phyloP scores from a whole-genome alignment of 1,140 invertebrate genomes.

The Macrocentrus cingulum region DNA sequence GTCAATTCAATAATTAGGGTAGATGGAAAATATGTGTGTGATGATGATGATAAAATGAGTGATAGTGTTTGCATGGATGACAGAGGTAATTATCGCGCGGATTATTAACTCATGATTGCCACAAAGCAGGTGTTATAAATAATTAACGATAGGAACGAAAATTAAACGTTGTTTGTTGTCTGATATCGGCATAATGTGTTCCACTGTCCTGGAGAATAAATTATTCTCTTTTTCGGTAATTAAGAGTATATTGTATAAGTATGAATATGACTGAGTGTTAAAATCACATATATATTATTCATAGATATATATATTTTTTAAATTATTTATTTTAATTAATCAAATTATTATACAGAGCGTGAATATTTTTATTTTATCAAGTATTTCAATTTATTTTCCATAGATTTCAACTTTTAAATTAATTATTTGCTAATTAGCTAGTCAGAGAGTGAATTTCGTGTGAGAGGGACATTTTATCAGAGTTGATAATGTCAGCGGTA shows the following conservation, averaged over 20 bases:
- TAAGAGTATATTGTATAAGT: constrained; percentile 2
- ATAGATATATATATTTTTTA: too few relatives aligned
- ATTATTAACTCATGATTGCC: neutral
- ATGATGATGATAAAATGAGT: constrained; percentile 28
- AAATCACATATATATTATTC: constrained; percentile 4
- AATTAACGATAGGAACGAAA: constrained; percentile 8
- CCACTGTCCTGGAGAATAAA: constrained; percentile 8
- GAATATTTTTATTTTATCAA: too few relatives aligned
- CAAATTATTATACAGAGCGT: too few relatives aligned
- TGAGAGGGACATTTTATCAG: too few relatives aligned
- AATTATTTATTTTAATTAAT: too few relatives aligned
- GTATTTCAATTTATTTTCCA: too few relatives aligned
- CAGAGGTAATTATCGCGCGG: neutral
- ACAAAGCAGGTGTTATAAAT: constrained; percentile 1
- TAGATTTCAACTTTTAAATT: too few relatives aligned
- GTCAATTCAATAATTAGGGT: constrained; percentile 31
- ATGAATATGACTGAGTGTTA: constrained; percentile 2
- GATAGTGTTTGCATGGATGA: constrained; percentile 9
- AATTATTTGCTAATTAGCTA: too few relatives aligned
- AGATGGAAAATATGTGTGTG: constrained; percentile 23
- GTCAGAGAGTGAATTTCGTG: too few relatives aligned
- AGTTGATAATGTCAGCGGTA: too few relatives aligned
- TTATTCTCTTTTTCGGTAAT: neutral
- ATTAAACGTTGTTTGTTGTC: constrained; percentile 25
- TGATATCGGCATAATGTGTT: constrained; percentile 11